A percentile compares a stretch with the other conserved stretches of the same genome.
phyloP scores from a whole-genome alignment of 2,888 invertebrate species.

The Chalcis sispes region DNA sequence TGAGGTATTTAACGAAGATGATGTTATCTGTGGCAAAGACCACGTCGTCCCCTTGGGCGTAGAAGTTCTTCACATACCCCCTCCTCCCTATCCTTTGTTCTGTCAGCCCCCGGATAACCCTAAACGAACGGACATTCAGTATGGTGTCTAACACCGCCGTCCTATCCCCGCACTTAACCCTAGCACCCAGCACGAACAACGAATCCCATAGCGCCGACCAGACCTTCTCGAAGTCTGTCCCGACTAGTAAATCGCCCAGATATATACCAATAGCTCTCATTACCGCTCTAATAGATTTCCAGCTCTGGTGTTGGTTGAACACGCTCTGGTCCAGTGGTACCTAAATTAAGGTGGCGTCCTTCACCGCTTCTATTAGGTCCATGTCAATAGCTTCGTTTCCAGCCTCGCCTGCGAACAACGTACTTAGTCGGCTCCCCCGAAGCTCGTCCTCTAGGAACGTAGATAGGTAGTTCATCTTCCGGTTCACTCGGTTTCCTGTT shows the following conservation, averaged over 20 bases:
- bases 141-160: neutral
- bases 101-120: neutral
- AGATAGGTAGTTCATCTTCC: neutral
- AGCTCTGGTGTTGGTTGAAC: neutral
- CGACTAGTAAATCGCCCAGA: neutral
- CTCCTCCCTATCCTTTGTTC: neutral
- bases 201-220: neutral
- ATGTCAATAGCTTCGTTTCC: neutral
- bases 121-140: neutral
- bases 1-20: neutral
- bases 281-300: neutral
- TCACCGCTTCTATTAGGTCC: neutral
- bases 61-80: neutral
- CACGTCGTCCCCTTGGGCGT: slow-evolving; percentile 1
- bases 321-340: neutral
- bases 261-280: neutral
- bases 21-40: neutral
- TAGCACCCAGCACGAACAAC: neutral
- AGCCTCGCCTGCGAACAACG: neutral
- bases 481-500: neutral
- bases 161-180: neutral
- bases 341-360: neutral
- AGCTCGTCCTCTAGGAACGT: neutral
- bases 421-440: neutral
- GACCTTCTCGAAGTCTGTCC: neutral